Conservation (phyloP, 92 coral and sea anemone species). For the Zoanthus sansibaricus region DNA sequence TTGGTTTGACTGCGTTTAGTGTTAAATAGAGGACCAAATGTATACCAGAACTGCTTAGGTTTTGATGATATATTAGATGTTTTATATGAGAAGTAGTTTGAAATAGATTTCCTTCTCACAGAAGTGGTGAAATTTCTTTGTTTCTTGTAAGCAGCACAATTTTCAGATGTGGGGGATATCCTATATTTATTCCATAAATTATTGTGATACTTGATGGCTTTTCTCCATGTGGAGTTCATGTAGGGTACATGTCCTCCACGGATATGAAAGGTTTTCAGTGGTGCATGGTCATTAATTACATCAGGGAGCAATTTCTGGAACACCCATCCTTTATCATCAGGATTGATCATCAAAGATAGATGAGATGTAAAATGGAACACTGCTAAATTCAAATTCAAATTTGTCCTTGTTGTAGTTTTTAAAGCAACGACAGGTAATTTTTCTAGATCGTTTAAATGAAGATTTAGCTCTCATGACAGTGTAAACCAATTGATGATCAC, state of each 20-base stretch:
- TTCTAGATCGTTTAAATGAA: constrained; percentile 24
- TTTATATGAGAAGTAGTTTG: background rate
- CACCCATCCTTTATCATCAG: constrained; percentile 53
- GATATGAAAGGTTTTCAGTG: constrained; percentile 42
- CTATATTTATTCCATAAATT: constrained; percentile 43
- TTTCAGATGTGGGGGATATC: background rate
- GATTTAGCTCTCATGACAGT: constrained; percentile 37
- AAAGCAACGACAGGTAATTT: constrained; percentile 37
- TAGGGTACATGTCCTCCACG: constrained; percentile 51
- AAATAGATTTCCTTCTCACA: background rate
- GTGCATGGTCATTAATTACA: constrained; percentile 30
- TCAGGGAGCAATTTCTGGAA: constrained; percentile 36
- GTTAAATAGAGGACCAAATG: constrained; percentile 13
- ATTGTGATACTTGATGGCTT: constrained; percentile 29
- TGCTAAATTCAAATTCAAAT: constrained; percentile 24
- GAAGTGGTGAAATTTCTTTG: constrained; percentile 24
- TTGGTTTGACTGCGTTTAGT: constrained; percentile 13
- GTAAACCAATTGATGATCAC: constrained; percentile 37
- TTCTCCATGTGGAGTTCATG: constrained; percentile 39
- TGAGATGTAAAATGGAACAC: constrained; percentile 39
- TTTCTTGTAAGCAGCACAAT: constrained; percentile 35
- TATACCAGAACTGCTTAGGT: constrained; percentile 7
- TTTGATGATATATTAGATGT: background rate
- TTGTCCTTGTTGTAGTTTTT: constrained; percentile 33
- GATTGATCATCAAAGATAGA: constrained; percentile 48